Percentiles rank a stretch among this genome's conserved stretches.
phyloP scores from a whole-genome alignment of 2,113 vertebrate species.

The Hippoglossus stenolepis region DNA sequence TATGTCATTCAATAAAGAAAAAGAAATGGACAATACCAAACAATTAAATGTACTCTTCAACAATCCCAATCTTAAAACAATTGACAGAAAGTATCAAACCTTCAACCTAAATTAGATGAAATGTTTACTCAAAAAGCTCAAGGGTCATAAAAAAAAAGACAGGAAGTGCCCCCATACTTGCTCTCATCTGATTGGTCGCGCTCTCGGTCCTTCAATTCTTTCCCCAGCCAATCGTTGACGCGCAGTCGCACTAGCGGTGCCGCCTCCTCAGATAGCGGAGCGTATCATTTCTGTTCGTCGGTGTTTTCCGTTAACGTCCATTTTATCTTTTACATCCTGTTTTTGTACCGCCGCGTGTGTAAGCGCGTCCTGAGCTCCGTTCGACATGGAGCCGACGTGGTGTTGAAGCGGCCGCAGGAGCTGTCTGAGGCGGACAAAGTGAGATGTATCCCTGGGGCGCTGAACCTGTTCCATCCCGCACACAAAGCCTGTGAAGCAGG shows the following conservation, averaged over 20 bases:
- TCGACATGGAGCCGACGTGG: not conserved
- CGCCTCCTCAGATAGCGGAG: constrained; percentile 8
- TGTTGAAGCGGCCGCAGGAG: not conserved
- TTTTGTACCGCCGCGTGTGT: not conserved
- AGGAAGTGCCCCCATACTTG: constrained; percentile 24
- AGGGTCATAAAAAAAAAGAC: constrained; percentile 2
- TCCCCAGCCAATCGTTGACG: constrained; percentile 26
- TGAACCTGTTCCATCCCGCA: constrained; percentile 61
- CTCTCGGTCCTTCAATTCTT: not conserved
- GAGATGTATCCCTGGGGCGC: constrained; percentile 62
- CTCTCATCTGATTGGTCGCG: constrained; percentile 34
- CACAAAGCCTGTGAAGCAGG: constrained; percentile 75
- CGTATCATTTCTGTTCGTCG: not conserved
- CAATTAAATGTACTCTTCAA: too few relatives aligned
- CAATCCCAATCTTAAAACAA: too few relatives aligned
- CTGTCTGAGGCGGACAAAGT: constrained; percentile 1
- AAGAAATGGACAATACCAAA: too few relatives aligned
- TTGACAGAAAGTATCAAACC: too few relatives aligned
- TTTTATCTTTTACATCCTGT: too few relatives aligned
- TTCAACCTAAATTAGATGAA: too few relatives aligned
- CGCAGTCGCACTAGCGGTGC: not conserved
- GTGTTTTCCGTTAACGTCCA: too few relatives aligned
- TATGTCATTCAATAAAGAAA: too few relatives aligned
- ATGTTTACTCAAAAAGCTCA: too few relatives aligned
- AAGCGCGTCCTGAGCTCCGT: accelerated